Conservation (phyloP, 2,888 invertebrate species). For the Ectropis crepuscularia region DNA sequence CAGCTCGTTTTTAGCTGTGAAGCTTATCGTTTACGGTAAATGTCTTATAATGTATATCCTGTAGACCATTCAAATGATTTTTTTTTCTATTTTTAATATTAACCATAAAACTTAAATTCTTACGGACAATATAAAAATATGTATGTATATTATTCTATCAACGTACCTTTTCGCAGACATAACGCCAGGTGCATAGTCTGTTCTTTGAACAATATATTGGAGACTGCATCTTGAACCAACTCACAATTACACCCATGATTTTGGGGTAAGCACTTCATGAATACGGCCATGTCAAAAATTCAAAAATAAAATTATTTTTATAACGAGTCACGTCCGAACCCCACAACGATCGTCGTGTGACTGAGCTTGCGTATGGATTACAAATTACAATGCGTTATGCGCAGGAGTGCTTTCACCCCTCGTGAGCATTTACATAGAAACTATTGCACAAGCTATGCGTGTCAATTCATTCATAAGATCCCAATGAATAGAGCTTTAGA, state of each 20-base stretch:
- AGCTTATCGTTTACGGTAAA: too few relatives aligned
- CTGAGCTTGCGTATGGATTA: background rate
- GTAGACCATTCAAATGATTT: too few relatives aligned
- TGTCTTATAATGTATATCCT: too few relatives aligned
- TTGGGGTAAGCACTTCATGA: slow-evolving; percentile 34
- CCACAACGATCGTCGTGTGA: slow-evolving; percentile 13
- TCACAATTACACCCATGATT: slow-evolving; percentile 35
- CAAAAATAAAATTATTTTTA: background rate
- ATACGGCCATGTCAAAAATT: slow-evolving; percentile 26
- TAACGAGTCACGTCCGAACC: background rate
- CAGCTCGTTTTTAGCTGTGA: too few relatives aligned
- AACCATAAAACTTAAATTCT: too few relatives aligned
- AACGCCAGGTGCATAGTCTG: slow-evolving; percentile 26
- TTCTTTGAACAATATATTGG: slow-evolving; percentile 18
- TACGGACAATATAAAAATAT: too few relatives aligned
- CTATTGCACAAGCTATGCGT: slow-evolving; percentile 15
- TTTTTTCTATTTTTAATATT: too few relatives aligned
- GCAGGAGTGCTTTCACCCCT: slow-evolving; percentile 22
- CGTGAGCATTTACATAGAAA: slow-evolving; percentile 7
- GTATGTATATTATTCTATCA: slow-evolving; percentile 11
- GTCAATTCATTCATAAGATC: slow-evolving; percentile 23
- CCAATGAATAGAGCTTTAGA: slow-evolving; percentile 15
- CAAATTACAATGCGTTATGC: slow-evolving; percentile 28
- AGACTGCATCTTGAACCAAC: slow-evolving; percentile 28
- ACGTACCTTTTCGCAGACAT: slow-evolving; percentile 32